Percentiles rank a stretch among this genome's conserved stretches.
Conservation (phyloP, 2,888 invertebrate species). For the Apamea anceps region DNA sequence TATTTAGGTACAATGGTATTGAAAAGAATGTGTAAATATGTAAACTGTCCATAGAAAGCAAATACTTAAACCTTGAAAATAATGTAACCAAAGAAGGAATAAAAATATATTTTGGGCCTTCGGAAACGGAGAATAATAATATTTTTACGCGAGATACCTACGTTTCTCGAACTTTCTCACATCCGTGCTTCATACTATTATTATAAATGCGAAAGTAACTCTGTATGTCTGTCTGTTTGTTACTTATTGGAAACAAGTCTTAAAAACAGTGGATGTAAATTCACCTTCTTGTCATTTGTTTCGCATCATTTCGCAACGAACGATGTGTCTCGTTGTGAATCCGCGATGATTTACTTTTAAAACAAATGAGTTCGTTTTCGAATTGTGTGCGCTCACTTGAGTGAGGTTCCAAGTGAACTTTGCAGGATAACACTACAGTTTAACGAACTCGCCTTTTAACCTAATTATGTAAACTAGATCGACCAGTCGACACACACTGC, state of each 20-base stretch:
- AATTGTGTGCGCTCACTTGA: background rate
- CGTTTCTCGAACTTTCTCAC: background rate
- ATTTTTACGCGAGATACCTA: background rate
- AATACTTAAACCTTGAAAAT: slow-evolving; percentile 3
- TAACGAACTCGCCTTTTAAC: too few relatives aligned
- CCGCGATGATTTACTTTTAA: background rate
- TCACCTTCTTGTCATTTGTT: background rate
- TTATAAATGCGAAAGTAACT: background rate
- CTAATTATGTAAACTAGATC: background rate
- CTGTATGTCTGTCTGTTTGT: background rate
- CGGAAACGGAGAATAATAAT: background rate
- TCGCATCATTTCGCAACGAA: background rate
- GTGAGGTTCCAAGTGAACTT: background rate
- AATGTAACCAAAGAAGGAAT: background rate
- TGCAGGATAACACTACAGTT: background rate
- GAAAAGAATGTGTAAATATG: slow-evolving; percentile 5
- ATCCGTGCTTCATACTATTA: background rate
- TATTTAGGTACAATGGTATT: slow-evolving; percentile 8
- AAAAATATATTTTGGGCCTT: background rate
- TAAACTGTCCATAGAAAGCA: background rate
- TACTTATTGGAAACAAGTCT: background rate
- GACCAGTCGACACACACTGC: background rate
- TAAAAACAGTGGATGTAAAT: background rate
- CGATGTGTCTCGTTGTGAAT: background rate
- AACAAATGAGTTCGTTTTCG: background rate